Evolutionary conservation across 2,888 invertebrate species (phyloP), one percentile per base, ranked within the genome.

Genomic region (Synergus japonicus): DNA sequence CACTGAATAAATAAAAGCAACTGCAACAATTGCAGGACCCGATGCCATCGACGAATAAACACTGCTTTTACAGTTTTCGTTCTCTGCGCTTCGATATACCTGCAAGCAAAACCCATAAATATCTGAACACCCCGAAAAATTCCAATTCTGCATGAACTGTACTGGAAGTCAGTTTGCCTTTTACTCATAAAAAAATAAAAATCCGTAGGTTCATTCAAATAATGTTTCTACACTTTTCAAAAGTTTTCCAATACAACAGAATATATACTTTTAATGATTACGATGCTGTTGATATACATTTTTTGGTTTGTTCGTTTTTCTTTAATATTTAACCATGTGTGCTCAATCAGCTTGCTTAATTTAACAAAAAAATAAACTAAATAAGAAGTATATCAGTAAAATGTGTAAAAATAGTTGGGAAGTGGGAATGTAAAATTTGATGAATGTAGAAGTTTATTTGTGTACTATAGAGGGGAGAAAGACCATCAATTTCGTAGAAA

Each of bases 401-500:
- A 63, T n/a, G 37, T 66, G 43, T 9, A 18, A 54, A 37, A 54
- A n/a, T 9, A 18, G 18, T 54, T 29, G 41, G 46, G 37, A 9
- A 73, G 37, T 37, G 29, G 5, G 15, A 9, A 22, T 13, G 37
- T 73, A 29, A 73, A 54, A 29, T 73, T 73, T 69, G 49, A 73
- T 73, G 29, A 54, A 73, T 37, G 73, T 73, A 15, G 54, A 73
- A 73, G 73, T 73, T 73, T 73, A 73, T 73, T 73, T 73, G 54
- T 10, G 15, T 73, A 29, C 54, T 54, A 73, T 41, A 73, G n/a
- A 54, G 37, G 69, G 37, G 37, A 69, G 54, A 54, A 41, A 37
- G 37, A n/a, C 73, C 73, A 73, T 73, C 37, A 73, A 73, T 73
- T 37, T 18, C 10, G 49, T 54, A 49, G 73, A 73, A 73, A 73